Conservation (phyloP, 2,797 vertebrate genomes). For the Pangasius sanitwongsei region DNA sequence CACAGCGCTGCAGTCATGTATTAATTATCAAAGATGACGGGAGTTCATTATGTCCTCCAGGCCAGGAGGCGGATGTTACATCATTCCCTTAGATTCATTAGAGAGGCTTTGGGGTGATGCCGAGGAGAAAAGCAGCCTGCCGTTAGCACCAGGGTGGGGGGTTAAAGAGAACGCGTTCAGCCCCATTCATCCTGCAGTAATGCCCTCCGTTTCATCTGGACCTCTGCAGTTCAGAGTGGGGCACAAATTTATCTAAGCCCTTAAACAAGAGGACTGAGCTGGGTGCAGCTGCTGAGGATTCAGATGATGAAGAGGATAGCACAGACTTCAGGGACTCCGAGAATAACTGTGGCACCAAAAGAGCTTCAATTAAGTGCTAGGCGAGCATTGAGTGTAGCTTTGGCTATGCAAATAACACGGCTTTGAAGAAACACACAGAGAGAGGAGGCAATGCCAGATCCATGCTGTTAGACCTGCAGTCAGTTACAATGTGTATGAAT, state of each 20-base stretch:
- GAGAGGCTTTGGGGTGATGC: slow-evolving; percentile 48
- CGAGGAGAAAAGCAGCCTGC: slow-evolving; percentile 15
- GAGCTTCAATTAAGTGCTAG: slow-evolving; percentile 49
- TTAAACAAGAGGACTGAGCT: slow-evolving; percentile 48
- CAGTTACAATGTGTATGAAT: slow-evolving; percentile 5
- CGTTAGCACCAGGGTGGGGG: slow-evolving; percentile 17
- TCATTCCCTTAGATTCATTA: slow-evolving; percentile 67
- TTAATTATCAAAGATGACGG: slow-evolving; percentile 72
- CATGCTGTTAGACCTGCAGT: slow-evolving; percentile 19
- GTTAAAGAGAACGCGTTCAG: slow-evolving; percentile 33
- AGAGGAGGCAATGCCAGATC: slow-evolving; percentile 11
- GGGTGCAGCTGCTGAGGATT: slow-evolving; percentile 26
- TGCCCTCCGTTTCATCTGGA: slow-evolving; percentile 5
- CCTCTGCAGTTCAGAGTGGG: slow-evolving; percentile 9
- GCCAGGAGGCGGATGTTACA: slow-evolving; percentile 64
- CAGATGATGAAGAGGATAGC: slow-evolving; percentile 35
- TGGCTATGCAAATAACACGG: slow-evolving; percentile 26
- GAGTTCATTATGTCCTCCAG: slow-evolving; percentile 73
- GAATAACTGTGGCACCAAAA: slow-evolving; percentile 45
- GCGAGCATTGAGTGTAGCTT: slow-evolving; percentile 40
- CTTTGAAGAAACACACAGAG: slow-evolving; percentile 33
- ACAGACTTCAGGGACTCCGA: slow-evolving; percentile 34
- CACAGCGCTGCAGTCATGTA: slow-evolving; percentile 60
- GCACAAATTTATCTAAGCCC: slow-evolving; percentile 35
- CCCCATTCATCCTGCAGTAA: slow-evolving; percentile 45